Evolutionary conservation across 2,797 vertebrate genomes (phyloP).

Genomic region (Rousettus madagascariensis): DNA sequence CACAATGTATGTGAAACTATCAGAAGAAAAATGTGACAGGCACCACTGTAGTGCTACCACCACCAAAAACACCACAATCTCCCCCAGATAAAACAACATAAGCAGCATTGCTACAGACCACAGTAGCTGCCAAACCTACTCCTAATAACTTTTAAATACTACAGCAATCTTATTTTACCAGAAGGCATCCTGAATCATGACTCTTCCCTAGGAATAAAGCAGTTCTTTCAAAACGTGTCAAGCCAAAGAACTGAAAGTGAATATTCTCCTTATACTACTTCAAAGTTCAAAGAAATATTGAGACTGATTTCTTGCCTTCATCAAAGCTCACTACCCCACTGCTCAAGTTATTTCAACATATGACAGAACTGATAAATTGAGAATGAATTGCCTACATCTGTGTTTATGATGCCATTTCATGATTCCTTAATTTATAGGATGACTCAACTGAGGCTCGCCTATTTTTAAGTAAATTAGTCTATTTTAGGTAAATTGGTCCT

Average conservation of each 20-base stretch:
- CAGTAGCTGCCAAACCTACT: neutral
- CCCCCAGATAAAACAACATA: neutral
- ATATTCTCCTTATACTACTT: neutral
- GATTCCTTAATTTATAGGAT: conserved; percentile 1
- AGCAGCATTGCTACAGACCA: neutral
- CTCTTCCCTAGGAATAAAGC: neutral
- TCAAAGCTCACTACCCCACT: neutral
- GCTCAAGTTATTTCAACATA: neutral
- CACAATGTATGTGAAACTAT: neutral
- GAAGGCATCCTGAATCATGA: neutral
- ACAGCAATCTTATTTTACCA: neutral
- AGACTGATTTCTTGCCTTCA: neutral
- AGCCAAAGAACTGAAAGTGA: neutral
- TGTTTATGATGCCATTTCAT: neutral
- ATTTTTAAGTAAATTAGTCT: neutral
- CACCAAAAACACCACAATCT: neutral
- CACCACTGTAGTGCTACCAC: neutral
- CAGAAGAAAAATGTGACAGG: neutral
- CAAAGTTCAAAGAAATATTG: neutral
- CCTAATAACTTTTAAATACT: neutral
- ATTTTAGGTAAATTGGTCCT: neutral
- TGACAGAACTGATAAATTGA: neutral
- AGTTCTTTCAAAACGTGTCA: conserved; percentile 6
- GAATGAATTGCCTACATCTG: neutral
- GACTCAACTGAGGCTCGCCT: neutral